Conservation (phyloP, 2,113 vertebrate genomes). For the Trichechus manatus region DNA sequence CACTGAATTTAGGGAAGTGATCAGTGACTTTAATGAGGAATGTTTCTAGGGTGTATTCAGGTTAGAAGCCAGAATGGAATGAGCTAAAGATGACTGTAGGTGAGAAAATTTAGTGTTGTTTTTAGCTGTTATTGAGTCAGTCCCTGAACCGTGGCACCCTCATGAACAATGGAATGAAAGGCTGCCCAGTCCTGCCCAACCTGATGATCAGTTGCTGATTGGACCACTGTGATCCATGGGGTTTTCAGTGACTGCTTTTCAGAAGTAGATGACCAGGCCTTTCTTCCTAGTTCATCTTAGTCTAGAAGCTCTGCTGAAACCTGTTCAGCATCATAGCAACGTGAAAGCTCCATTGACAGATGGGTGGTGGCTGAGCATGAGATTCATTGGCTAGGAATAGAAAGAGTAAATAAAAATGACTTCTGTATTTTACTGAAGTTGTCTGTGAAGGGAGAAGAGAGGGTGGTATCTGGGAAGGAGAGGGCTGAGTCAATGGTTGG, state of each 20-base stretch:
- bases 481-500: background rate
- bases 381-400: too few species aligned
- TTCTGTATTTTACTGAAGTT: background rate
- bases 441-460: background rate
- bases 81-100: background rate
- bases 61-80: background rate
- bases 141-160: background rate
- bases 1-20: background rate
- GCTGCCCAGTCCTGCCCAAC: too few species aligned
- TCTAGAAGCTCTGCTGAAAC: too few species aligned
- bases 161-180: background rate
- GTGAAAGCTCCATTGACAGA: too few species aligned
- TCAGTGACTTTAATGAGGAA: background rate
- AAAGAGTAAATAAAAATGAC: background rate
- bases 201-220: too few species aligned
- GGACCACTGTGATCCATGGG: too few species aligned
- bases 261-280: too few species aligned
- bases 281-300: too few species aligned
- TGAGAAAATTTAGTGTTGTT: background rate
- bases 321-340: too few species aligned
- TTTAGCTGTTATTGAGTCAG: background rate
- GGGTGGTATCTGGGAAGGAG: background rate
- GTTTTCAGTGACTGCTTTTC: too few species aligned
- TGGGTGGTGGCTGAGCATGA: too few species aligned
- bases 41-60: background rate